Base-by-base conservation (phyloP, 2,113 vertebrate genomes). In the Phaethornis superciliosus region DNA sequence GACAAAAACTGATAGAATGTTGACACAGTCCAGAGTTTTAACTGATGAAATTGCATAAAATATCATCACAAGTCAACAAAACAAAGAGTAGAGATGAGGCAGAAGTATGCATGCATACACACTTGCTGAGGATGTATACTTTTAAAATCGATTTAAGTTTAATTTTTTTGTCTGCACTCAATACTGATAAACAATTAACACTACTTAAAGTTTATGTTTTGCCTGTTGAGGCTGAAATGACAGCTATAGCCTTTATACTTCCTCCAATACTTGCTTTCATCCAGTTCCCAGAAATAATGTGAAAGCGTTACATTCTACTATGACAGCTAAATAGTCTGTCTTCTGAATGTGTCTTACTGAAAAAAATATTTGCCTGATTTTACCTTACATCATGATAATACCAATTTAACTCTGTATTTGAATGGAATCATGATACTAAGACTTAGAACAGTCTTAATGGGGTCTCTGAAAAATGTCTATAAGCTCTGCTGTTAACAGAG, bases 121-220 rank as follows among this genome's bases (percentile, higher is more conserved):
- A 10, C 7, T 68, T 91, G 20, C 22, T 68, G 40, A 12, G 12
- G 21, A 51, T 83, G 79, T 74, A 65, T 56, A 6, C 7, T 85
- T 90, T 83, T 74, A 28, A 56, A 86, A 86, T 92, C 37, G 68
- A 64, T 90, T 27, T 47, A 30, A 52, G 14, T 37, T 70, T 65
- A 28, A 70, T 90, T 70, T 47, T 47, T 83, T 74, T 52, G 47
- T 75, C 37, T 1, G 1, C 15, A 85, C 9, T 85, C 84, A 47
- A n/a, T 90, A 93, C 16, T 81, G 80, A 83, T 60, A 81, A 94
- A 75, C 32, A 51, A 44, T 91, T 89, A 92, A 32, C 33, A 40
- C 44, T 83, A 6, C 22, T 70, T 86, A 68, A 78, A 60, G 60
- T 88, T 91, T 75, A 70, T 78, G 32, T 47, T 68, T 56, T 88